Conservation (phyloP, 2,888 invertebrate genomes). For the Diaperis boleti region DNA sequence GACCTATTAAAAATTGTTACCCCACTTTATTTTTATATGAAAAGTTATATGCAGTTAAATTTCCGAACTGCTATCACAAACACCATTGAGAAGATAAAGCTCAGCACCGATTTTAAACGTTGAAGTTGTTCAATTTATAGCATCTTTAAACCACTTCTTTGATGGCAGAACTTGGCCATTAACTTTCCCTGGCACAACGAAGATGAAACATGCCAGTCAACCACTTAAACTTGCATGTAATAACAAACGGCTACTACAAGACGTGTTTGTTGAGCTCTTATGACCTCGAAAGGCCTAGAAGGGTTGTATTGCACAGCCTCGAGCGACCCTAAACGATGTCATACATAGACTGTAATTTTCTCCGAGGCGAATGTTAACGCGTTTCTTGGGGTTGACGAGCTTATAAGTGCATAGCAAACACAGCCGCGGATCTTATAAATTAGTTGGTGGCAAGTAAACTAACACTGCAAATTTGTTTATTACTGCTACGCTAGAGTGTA, state of each 20-base stretch:
- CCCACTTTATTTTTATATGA: no score
- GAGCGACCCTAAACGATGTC: conserved; percentile 42
- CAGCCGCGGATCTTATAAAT: conserved; percentile 33
- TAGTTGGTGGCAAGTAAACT: conserved; percentile 27
- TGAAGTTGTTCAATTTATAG: no score
- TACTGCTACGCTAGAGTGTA: conserved; percentile 17
- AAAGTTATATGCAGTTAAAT: no score
- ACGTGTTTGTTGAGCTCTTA: conserved; percentile 45
- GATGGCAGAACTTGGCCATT: conserved; percentile 4
- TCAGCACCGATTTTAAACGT: no score
- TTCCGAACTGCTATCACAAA: no score
- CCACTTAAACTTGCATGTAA: conserved; percentile 42
- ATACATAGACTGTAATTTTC: conserved; percentile 43
- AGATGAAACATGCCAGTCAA: conserved; percentile 21
- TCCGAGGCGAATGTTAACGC: conserved; percentile 38
- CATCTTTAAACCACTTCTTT: no score
- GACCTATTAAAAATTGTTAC: no score
- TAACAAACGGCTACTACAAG: conserved; percentile 44
- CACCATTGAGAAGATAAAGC: no score
- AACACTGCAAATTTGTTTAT: conserved; percentile 37
- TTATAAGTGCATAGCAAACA: conserved; percentile 43
- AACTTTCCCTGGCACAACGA: conserved; percentile 8
- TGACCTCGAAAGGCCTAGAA: conserved; percentile 33
- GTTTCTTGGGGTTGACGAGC: conserved; percentile 42
- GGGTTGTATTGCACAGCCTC: conserved; percentile 34